A percentile compares a stretch with the other conserved stretches of the same genome.
Conservation (phyloP, 2,888 invertebrate species). For the Cephus pygmeus region DNA sequence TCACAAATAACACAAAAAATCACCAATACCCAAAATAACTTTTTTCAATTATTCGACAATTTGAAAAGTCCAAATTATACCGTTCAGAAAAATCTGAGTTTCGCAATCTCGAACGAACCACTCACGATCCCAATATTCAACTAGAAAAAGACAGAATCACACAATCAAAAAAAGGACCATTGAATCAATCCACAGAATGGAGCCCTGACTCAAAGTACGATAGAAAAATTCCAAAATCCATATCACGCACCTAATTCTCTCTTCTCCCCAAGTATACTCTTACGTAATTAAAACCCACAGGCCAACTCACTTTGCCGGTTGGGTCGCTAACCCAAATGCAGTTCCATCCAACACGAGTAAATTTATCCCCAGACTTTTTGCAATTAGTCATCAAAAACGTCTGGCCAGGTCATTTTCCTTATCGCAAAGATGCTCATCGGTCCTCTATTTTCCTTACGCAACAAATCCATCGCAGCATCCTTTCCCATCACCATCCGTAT, state of each 20-base stretch:
- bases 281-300: background rate
- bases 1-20: background rate
- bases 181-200: background rate
- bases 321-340: conserved; percentile 48
- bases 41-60: background rate
- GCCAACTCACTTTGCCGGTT: conserved; percentile 5
- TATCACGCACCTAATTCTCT: background rate
- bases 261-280: background rate
- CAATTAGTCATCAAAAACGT: conserved; percentile 11
- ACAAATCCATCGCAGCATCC: background rate
- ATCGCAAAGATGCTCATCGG: conserved; percentile 31
- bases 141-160: background rate
- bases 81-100: background rate
- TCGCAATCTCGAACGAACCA: background rate
- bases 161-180: background rate
- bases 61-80: background rate
- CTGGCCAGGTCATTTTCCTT: conserved; percentile 4
- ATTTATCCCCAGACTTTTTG: conserved; percentile 39
- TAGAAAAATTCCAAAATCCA: background rate
- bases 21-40: background rate
- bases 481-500: background rate
- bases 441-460: background rate
- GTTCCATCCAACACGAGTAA: conserved; percentile 38
- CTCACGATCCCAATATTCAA: background rate
- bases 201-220: background rate